phyloP scores from a whole-genome alignment of 2,888 invertebrate species.

The Lasioglossum calceatum region DNA sequence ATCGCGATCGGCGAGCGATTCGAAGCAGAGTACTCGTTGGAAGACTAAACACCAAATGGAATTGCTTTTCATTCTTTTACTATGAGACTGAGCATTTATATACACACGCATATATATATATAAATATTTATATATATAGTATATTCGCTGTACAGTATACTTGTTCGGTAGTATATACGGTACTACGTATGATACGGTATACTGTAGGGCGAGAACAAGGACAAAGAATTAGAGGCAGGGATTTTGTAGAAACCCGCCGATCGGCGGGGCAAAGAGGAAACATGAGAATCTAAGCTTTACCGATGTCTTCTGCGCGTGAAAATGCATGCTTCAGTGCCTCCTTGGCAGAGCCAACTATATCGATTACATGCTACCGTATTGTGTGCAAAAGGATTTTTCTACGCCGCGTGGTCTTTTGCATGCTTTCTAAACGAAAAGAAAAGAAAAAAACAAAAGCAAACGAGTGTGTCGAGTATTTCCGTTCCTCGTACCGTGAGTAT shows the following conservation, averaged over 20 bases:
- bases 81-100: constrained; percentile 80
- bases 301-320: constrained; percentile 44
- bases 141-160: constrained; percentile 2
- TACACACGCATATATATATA: constrained; percentile 44
- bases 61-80: constrained; percentile 75
- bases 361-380: constrained; percentile 22
- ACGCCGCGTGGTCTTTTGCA: constrained; percentile 61
- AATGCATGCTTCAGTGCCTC: constrained; percentile 62
- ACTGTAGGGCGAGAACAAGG: constrained; percentile 24
- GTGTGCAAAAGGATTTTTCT: constrained; percentile 51
- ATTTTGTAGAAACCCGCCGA: constrained; percentile 24
- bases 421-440: constrained; percentile 49
- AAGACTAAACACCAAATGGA: constrained; percentile 72
- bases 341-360: constrained; percentile 50
- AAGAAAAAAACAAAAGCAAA: constrained; percentile 59
- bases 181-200: constrained; percentile 1
- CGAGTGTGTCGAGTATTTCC: constrained; percentile 73
- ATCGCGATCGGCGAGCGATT: constrained; percentile 45
- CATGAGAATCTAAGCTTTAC: constrained; percentile 41
- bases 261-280: constrained; percentile 40
- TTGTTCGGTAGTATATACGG: not conserved
- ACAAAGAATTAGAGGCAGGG: constrained; percentile 36
- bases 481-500: constrained; percentile 81
- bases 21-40: constrained; percentile 49
- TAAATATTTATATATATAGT: not conserved